Conservation (phyloP, 2,113 vertebrate genomes). For the Podocnemis expansa region DNA sequence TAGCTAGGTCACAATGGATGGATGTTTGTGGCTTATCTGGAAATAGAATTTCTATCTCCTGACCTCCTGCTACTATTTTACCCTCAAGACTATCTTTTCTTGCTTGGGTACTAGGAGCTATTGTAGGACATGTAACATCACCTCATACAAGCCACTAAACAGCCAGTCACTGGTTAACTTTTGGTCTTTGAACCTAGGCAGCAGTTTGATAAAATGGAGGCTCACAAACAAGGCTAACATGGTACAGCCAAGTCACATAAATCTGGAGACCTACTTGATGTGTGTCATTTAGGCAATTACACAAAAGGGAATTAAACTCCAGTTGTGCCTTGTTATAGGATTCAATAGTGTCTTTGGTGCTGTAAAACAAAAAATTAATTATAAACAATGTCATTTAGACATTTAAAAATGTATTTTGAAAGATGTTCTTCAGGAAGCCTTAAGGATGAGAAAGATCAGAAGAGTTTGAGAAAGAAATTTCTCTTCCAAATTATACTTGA, state of each 20-base stretch:
- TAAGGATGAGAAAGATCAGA: background rate
- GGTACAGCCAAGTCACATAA: background rate
- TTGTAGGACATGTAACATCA: background rate
- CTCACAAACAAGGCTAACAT: background rate
- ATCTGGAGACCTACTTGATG: background rate
- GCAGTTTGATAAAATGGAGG: conserved; percentile 45
- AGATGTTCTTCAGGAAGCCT: background rate
- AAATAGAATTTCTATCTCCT: background rate
- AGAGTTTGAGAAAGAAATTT: background rate
- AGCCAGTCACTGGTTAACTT: background rate
- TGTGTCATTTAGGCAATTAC: background rate
- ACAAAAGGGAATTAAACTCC: conserved; percentile 37
- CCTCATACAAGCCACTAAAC: background rate
- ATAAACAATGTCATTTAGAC: background rate
- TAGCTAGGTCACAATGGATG: background rate
- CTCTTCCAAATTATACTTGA: background rate
- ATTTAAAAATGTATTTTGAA: background rate
- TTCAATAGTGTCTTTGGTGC: conserved; percentile 21
- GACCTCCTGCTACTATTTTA: background rate
- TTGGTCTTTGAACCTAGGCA: conserved; percentile 29
- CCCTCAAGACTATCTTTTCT: background rate
- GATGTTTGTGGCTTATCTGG: background rate
- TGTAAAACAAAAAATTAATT: conserved; percentile 1
- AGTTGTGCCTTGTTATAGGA: background rate
- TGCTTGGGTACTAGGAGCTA: background rate